Base-by-base conservation (phyloP, 2,888 invertebrate genomes). In the Macrophya alboannulata region DNA sequence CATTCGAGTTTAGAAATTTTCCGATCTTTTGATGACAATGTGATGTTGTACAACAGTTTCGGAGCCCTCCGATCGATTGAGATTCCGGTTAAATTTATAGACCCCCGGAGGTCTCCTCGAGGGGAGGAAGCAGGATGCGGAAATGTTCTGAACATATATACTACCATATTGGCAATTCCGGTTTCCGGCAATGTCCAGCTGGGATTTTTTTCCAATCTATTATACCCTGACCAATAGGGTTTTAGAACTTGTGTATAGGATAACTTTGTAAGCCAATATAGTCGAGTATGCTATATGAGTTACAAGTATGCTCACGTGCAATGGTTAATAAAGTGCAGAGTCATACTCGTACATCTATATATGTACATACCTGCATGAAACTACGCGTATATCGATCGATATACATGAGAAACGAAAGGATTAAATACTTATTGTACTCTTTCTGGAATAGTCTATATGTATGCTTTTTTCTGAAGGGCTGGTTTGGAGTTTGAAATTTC, bases 121-220 rank as follows among this genome's bases (percentile, higher is more conserved):
- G 4, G 43, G 15, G 43, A 31, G 40, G 71, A 43, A 72, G 21
- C 71, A 71, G 71, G 71, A 71, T 71, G 76, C 48, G 76, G 76
- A 76, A 76, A 48, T 48, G 21, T 9, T 76, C 31, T 48, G 55
- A 79, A 79, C 31, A 72, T 4, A 15, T 6, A 21, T 10, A 17
- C 55, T 21, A 55, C 55, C 79, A n/a, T 79, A 79, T 79, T 40
- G 79, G 79, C 55, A 79, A 79, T 55, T 79, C 79, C 55, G 62
- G 51, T 79, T 79, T 59, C 79, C 79, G 55, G 37, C 79, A 37
- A 37, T 48, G 40, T 79, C 25, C 76, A 17, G 17, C 37, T 48
- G 76, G 31, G 37, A 55, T 79, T n/a, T 77, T 31, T 59, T 59
- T 79, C 48, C 48, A n/a, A 59, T 71, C 37, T 17, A 31, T 17